These are phyloP conservation scores for Numida meleagris DNA, from an alignment of 2,113 vertebrate species.

Conservation along the genomic window DNA sequence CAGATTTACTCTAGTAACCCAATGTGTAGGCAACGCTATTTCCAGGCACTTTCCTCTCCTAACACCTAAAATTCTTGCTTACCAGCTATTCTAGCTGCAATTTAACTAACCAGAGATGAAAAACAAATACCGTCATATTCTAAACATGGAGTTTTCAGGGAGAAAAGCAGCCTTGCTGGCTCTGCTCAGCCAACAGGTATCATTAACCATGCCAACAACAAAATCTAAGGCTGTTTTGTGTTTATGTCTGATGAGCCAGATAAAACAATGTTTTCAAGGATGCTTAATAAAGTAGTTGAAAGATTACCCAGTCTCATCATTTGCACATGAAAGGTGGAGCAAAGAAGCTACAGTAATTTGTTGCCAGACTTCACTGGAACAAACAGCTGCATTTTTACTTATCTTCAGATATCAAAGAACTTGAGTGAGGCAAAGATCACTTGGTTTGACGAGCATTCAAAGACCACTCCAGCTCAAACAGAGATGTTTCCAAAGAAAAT, in stretches of 20 bases:
- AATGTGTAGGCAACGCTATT: not conserved
- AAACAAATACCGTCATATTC: not conserved
- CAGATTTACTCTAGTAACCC: fast-evolving
- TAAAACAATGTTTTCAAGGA: conserved; percentile 28
- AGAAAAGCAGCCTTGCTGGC: not conserved
- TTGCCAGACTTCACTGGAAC: conserved; percentile 45
- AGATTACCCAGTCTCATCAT: conserved; percentile 33
- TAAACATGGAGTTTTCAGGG: not conserved
- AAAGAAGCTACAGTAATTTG: conserved; percentile 27
- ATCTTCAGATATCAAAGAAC: conserved; percentile 62
- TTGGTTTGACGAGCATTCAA: conserved; percentile 19
- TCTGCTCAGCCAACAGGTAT: not conserved
- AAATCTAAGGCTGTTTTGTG: conserved; percentile 23
- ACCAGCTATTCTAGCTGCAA: not conserved
- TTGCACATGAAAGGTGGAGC: conserved; percentile 52
- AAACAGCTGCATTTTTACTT: conserved; percentile 51
- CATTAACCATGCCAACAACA: not conserved
- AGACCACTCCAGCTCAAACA: conserved; percentile 23
- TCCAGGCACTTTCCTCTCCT: not conserved
- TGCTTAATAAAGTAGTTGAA: conserved; percentile 43
- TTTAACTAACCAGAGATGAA: not conserved
- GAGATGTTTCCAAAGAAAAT: conserved; percentile 23
- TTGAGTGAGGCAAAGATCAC: conserved; percentile 42
- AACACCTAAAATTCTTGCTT: not conserved
- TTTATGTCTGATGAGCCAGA: conserved; percentile 27